Conservation (phyloP, 2,797 vertebrate genomes). For the Halcyon leucocephala region DNA sequence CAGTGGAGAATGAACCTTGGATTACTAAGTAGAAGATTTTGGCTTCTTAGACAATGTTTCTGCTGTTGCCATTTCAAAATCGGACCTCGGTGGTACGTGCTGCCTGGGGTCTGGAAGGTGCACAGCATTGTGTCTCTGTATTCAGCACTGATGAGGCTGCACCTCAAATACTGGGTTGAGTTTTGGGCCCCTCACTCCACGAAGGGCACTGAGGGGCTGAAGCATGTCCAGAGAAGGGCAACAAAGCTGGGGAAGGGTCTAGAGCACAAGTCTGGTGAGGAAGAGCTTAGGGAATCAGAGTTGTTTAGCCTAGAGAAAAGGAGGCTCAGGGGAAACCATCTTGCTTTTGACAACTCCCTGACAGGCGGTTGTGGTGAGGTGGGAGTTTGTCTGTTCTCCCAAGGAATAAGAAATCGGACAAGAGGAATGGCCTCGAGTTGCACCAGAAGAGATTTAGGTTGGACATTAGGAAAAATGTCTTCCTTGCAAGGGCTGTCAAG, state of each 20-base stretch:
- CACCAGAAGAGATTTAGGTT: not conserved
- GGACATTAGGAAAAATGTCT: not conserved
- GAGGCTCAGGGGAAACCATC: not conserved
- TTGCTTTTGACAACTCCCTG: not conserved
- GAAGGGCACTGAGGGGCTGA: not conserved
- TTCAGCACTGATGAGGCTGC: not conserved
- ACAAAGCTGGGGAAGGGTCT: not conserved
- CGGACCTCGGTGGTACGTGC: not conserved
- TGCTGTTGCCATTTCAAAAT: accelerated
- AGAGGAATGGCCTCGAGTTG: not conserved
- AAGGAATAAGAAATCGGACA: not conserved
- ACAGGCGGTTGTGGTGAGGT: not conserved
- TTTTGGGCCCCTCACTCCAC: not conserved
- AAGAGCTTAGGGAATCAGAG: not conserved
- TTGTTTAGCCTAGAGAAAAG: not conserved
- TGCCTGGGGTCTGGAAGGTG: not conserved
- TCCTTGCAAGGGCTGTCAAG: not conserved
- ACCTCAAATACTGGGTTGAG: not conserved
- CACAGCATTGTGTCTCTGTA: not conserved
- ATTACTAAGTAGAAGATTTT: accelerated
- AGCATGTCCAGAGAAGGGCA: not conserved
- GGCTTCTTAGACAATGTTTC: accelerated
- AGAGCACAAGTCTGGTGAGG: not conserved
- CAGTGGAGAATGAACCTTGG: not conserved
- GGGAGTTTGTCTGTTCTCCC: not conserved